Base-by-base conservation (phyloP, 2,888 invertebrate genomes). In the Ennomos fuscantarius region DNA sequence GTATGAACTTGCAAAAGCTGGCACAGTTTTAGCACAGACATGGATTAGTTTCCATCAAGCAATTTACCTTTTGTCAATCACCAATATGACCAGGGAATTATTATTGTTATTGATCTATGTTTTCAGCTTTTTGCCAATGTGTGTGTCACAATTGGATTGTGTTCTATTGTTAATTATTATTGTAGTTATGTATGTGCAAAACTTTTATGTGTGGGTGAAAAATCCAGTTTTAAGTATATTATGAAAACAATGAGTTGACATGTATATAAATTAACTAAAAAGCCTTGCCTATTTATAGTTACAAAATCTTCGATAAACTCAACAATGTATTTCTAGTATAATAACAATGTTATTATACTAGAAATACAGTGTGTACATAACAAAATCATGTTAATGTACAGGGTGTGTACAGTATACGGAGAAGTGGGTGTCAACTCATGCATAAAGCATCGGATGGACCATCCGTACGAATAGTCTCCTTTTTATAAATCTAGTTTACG, bases 381-480 rank as follows among this genome's bases (percentile, higher is more conserved):
- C 9, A 48, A 35, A 35, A 35, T 3, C 24, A 15, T 33, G 39
- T 40, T 52, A 24, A 24, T 24, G 35, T 15, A 37, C 11, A 9
- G 42, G 39, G 11, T 39, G 11, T 68, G 72, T 57, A 66, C 57
- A 24, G 57, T 69, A 73, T 58, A 68, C 56, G 59, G 62, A 61
- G 33, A 53, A 51, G 39, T 46, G 66, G 66, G 67, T 65, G 64
- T 48, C 61, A 68, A 37, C 69, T 78, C 77, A 78, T 81, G 77
- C 81, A 80, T 80, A 78, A 78, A 69, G 67, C 66, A 78, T 73
- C 63, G 60, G 56, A 54, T 43, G 63, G 65, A 62, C 58, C 60
- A 61, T 60, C 58, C 46, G 12, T 52, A 55, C 53, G 49, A 57
- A 64, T 61, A 67, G 65, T 50, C 57, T 56, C 43, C 55, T 54